Conservation (phyloP, 2,888 invertebrate genomes). For the Chrysomela aeneicollis region DNA sequence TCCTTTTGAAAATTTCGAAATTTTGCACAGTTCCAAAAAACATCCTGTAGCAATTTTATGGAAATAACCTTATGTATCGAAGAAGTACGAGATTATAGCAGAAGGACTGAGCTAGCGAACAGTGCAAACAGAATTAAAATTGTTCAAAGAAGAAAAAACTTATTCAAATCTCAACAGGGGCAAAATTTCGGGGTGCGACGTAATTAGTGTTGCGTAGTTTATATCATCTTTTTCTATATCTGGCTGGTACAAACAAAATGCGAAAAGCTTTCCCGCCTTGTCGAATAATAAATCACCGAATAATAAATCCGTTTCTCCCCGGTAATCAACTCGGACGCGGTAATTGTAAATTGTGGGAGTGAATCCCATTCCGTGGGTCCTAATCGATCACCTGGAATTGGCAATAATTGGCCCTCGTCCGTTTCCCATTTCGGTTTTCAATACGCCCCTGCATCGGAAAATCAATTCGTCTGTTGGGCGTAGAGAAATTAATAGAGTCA, state of each 20-base stretch:
- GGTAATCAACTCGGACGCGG: not conserved
- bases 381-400: slow-evolving; percentile 14
- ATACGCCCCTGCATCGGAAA: slow-evolving; percentile 14
- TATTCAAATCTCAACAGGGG: too few relatives aligned
- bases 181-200: too few relatives aligned
- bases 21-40: too few relatives aligned
- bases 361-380: slow-evolving; percentile 11
- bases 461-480: slow-evolving; percentile 10
- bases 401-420: slow-evolving; percentile 16
- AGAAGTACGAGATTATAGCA: too few relatives aligned
- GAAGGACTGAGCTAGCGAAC: too few relatives aligned
- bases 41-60: too few relatives aligned
- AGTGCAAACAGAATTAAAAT: too few relatives aligned
- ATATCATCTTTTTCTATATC: too few relatives aligned
- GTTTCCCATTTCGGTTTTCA: slow-evolving; percentile 8
- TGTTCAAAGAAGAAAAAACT: too few relatives aligned
- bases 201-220: too few relatives aligned
- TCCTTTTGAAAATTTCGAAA: too few relatives aligned
- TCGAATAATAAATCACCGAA: not conserved
- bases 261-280: not conserved
- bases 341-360: slow-evolving; percentile 21
- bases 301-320: not conserved
- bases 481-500: slow-evolving; percentile 8
- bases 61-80: too few relatives aligned
- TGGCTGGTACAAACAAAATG: not conserved